These are phyloP conservation scores for Melieria picta DNA, from an alignment of 2,888 invertebrate genomes.

Conservation along the genomic window DNA sequence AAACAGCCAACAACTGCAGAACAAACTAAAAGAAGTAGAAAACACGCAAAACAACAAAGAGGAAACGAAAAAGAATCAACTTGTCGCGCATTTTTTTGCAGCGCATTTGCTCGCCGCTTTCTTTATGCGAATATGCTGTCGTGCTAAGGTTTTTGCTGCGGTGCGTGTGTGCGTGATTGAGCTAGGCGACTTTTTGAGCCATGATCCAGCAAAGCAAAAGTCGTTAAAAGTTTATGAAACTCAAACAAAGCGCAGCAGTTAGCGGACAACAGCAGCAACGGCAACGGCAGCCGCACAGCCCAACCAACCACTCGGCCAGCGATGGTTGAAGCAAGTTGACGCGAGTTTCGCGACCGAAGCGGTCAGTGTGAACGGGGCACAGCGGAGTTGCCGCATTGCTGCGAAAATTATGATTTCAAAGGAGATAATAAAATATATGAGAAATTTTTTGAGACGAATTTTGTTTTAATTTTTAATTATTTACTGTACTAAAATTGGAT, in stretches of 20 bases:
- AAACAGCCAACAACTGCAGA: not conserved
- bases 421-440: too few species aligned
- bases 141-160: too few species aligned
- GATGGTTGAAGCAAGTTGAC: not conserved
- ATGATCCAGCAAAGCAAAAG: constrained; percentile 26
- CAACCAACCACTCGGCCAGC: not conserved
- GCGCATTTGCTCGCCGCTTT: not conserved
- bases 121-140: not conserved
- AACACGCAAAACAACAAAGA: constrained; percentile 1
- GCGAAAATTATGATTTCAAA: too few species aligned
- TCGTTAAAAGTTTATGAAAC: constrained; percentile 36
- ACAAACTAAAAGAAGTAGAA: not conserved
- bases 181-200: constrained; percentile 10
- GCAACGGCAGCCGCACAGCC: not conserved
- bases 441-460: too few species aligned
- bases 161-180: too few species aligned
- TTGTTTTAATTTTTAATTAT: too few species aligned
- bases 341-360: too few species aligned
- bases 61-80: not conserved
- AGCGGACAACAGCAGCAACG: not conserved
- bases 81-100: not conserved
- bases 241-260: constrained; percentile 27
- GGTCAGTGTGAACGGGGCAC: too few species aligned
- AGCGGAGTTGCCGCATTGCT: too few species aligned
- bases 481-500: too few species aligned